phyloP scores from a whole-genome alignment of 2,888 invertebrate genomes.

The Trissolcus brochymenae region DNA sequence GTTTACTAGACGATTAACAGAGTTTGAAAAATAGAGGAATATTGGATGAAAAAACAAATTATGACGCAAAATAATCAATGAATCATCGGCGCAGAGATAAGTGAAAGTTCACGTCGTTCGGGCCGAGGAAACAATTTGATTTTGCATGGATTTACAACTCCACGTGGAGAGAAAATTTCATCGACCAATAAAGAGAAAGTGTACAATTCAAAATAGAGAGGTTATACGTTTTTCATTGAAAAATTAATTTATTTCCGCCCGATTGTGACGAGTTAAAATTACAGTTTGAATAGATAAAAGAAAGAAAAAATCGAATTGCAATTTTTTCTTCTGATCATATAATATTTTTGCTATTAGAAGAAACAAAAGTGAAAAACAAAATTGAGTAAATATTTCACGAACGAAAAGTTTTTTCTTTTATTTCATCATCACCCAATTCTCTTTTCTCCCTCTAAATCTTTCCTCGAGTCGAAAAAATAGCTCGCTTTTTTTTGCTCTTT shows the following conservation, averaged over 20 bases:
- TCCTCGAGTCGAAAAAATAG: slow-evolving; percentile 6
- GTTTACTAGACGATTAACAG: too few species aligned
- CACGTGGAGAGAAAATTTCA: slow-evolving; percentile 16
- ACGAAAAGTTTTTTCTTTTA: neutral
- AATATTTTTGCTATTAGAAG: too few species aligned
- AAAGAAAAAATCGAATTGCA: too few species aligned
- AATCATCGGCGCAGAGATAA: slow-evolving; percentile 13
- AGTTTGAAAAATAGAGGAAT: too few species aligned
- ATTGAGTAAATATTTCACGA: too few species aligned
- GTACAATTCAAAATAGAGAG: neutral
- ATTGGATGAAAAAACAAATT: neutral
- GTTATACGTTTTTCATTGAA: slow-evolving; percentile 2
- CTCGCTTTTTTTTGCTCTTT: slow-evolving; percentile 30
- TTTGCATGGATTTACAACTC: slow-evolving; percentile 20
- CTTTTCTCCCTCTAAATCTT: slow-evolving; percentile 42
- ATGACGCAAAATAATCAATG: slow-evolving; percentile 7
- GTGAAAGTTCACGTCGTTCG: slow-evolving; percentile 32
- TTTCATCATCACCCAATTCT: slow-evolving; percentile 29
- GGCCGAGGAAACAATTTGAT: slow-evolving; percentile 11
- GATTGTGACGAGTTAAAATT: too few species aligned
- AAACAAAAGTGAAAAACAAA: too few species aligned
- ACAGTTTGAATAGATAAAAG: too few species aligned
- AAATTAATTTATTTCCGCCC: too few species aligned
- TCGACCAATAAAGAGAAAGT: slow-evolving; percentile 34
- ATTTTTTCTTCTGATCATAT: too few species aligned